Conservation (phyloP, 2,113 vertebrate genomes). For the Pygoscelis adeliae region DNA sequence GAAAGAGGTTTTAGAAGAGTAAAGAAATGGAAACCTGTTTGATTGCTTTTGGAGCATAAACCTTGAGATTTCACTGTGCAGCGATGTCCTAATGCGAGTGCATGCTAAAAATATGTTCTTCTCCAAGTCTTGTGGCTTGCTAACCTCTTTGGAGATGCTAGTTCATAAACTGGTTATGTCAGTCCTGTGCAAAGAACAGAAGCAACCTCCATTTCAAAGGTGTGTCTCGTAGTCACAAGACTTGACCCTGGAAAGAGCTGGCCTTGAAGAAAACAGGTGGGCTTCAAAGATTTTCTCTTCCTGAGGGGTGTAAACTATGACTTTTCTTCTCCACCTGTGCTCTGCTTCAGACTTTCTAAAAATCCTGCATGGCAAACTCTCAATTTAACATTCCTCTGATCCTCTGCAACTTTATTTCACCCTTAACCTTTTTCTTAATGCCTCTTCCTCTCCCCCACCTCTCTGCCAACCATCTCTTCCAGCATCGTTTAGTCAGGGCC, state of each 20-base stretch:
- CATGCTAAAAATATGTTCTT: neutral
- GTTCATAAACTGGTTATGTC: neutral
- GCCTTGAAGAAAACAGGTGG: neutral
- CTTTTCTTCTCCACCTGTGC: neutral
- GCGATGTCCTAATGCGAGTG: neutral
- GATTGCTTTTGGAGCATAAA: neutral
- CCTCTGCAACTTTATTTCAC: neutral
- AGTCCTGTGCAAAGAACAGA: neutral
- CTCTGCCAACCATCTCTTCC: neutral
- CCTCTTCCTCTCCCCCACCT: neutral
- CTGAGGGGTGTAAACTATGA: neutral
- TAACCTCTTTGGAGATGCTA: neutral
- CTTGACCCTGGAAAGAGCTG: neutral
- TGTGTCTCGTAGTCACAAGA: neutral
- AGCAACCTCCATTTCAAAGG: neutral
- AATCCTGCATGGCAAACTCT: neutral
- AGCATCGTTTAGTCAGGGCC: neutral
- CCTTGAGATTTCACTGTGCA: neutral
- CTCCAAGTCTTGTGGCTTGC: neutral
- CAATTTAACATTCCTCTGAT: neutral
- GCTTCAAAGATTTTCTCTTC: neutral
- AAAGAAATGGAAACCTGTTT: neutral
- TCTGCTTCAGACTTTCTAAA: neutral
- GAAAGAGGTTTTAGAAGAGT: neutral
- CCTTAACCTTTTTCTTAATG: neutral